Evolutionary conservation across 1,140 invertebrate species (phyloP).

Genomic region (Drosophila subobscura): DNA sequence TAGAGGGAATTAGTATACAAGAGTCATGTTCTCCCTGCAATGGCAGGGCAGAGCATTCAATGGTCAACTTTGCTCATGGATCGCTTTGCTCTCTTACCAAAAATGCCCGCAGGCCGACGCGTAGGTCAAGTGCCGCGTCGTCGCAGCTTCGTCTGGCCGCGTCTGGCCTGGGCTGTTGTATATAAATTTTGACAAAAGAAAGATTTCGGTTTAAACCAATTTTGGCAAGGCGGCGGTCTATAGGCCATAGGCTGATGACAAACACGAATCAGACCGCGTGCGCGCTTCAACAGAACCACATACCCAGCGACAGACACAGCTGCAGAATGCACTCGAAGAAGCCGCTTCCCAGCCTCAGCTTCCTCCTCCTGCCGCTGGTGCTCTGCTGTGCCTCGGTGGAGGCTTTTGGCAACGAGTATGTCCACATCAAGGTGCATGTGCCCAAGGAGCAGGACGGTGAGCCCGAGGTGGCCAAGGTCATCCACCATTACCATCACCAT

Average conservation of each 20-base stretch:
- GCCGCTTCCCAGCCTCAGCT: not conserved
- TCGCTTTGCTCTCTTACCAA: slow-evolving; percentile 18
- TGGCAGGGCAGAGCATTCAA: slow-evolving; percentile 4
- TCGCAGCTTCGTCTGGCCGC: slow-evolving; percentile 20
- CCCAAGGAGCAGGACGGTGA: slow-evolving; percentile 61
- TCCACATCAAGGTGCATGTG: slow-evolving; percentile 78
- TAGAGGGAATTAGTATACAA: no score
- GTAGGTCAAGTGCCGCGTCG: slow-evolving; percentile 57
- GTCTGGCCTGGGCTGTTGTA: slow-evolving; percentile 23
- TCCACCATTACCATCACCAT: slow-evolving; percentile 73
- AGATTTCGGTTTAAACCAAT: slow-evolving; percentile 77
- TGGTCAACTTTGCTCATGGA: not conserved
- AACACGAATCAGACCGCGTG: slow-evolving; percentile 8
- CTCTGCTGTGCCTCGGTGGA: not conserved
- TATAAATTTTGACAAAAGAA: slow-evolving; percentile 79
- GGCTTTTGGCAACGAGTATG: slow-evolving; percentile 71
- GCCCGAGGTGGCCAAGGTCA: slow-evolving; percentile 53
- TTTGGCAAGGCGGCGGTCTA: slow-evolving; percentile 65
- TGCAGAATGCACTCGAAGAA: slow-evolving; percentile 1
- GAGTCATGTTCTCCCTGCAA: no score
- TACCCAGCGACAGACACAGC: not conserved
- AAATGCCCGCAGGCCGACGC: slow-evolving; percentile 4
- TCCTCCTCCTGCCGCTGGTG: slow-evolving; percentile 5
- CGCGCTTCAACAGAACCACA: not conserved
- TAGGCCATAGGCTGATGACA: slow-evolving; percentile 43